These are phyloP conservation scores for Gryllus bimaculatus DNA, from an alignment of 1,140 invertebrate genomes.

Conservation along the genomic window DNA sequence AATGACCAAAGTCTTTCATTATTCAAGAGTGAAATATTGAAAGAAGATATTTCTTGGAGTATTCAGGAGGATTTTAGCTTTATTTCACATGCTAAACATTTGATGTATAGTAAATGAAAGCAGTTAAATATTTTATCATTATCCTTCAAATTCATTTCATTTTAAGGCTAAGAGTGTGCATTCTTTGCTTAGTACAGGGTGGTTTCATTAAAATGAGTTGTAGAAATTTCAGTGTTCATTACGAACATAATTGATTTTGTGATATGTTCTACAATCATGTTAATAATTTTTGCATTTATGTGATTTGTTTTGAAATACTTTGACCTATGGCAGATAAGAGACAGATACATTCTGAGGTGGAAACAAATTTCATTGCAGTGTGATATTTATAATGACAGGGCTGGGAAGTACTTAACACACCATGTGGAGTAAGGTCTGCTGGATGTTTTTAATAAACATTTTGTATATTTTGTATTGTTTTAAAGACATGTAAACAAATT, in stretches of 20 bases:
- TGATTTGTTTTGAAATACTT: not conserved
- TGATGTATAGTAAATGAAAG: not conserved
- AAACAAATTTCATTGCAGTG: not conserved
- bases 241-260: not conserved
- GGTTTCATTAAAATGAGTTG: not conserved
- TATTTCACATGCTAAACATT: not conserved
- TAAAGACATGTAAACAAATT: constrained; percentile 1
- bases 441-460: constrained; percentile 11
- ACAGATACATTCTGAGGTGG: not conserved
- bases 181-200: not conserved
- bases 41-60: not conserved
- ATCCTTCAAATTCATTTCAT: not conserved
- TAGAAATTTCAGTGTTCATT: not conserved
- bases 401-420: constrained; percentile 6
- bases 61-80: too few relatives aligned
- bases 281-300: not conserved
- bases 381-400: not conserved
- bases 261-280: constrained; percentile 6
- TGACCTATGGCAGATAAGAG: not conserved
- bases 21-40: constrained; percentile 5
- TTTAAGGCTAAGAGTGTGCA: not conserved
- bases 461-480: not conserved
- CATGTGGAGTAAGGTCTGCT: constrained; percentile 20
- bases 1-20: constrained; percentile 16
- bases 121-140: not conserved